A percentile compares a stretch with the other conserved stretches of the same genome.
phyloP scores from a whole-genome alignment of 2,113 vertebrate species.

The Capreolus pygargus region DNA sequence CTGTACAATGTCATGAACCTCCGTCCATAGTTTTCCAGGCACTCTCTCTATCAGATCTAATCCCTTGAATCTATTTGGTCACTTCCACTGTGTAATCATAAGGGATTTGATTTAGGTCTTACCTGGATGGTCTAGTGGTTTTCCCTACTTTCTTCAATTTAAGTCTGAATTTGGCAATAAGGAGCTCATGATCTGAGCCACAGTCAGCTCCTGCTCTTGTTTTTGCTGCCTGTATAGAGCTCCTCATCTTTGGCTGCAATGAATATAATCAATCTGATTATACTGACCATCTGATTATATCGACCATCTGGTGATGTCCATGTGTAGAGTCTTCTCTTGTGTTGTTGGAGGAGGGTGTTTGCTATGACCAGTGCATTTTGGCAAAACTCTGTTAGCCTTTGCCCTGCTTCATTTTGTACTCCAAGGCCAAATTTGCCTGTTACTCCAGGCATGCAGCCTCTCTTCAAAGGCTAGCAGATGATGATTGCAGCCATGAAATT shows the following conservation, averaged over 20 bases:
- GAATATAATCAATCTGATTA: no score
- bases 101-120: neutral
- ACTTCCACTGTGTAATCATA: neutral
- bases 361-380: neutral
- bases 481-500: no score
- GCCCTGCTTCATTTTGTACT: neutral
- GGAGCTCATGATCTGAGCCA: neutral
- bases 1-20: neutral
- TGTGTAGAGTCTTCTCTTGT: no score
- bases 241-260: no score
- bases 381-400: neutral
- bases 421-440: neutral
- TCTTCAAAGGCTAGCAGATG: neutral
- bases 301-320: no score
- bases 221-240: no score
- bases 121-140: neutral
- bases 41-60: neutral
- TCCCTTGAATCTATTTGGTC: neutral
- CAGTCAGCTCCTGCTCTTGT: no score
- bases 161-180: neutral
- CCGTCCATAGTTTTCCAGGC: neutral
- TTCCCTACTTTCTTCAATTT: neutral
- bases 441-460: neutral
- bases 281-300: no score
- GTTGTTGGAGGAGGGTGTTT: neutral